These are phyloP conservation scores for Piprites chloris DNA, from an alignment of 2,113 vertebrate species.

Conservation along the genomic window DNA sequence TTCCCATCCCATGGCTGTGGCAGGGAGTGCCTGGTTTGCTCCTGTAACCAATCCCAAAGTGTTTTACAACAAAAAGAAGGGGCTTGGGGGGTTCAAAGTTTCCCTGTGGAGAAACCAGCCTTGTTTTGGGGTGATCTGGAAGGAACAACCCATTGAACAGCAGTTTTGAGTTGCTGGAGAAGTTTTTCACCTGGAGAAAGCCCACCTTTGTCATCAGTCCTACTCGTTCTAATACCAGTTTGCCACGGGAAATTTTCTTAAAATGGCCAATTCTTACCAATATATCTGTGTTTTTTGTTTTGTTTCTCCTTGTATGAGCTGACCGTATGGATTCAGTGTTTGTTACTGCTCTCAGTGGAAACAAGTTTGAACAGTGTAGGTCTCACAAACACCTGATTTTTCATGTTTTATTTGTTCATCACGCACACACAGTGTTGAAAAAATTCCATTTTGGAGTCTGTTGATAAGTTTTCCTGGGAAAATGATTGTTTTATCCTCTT, in stretches of 20 bases:
- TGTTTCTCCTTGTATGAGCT: not conserved
- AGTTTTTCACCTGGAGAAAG: not conserved
- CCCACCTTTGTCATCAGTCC: not conserved
- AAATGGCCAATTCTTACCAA: not conserved
- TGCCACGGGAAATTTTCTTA: not conserved
- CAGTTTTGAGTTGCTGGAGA: not conserved
- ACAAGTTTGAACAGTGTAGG: not conserved
- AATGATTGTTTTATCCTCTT: not conserved
- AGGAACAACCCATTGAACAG: rapidly evolving
- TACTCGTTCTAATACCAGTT: not conserved
- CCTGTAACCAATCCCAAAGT: not conserved
- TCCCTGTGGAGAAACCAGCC: not conserved
- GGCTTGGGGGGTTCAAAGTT: not conserved
- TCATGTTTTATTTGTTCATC: not conserved
- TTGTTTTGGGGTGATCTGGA: not conserved
- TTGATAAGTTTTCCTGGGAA: rapidly evolving
- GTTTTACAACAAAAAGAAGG: not conserved
- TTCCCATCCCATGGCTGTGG: rapidly evolving
- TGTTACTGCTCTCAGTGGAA: not conserved
- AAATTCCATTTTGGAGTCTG: not conserved
- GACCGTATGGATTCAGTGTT: not conserved
- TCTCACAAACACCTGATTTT: not conserved
- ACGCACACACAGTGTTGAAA: not conserved
- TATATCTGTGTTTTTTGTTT: not conserved
- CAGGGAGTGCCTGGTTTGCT: not conserved